These are phyloP conservation scores for Drosophila carrolli DNA, from an alignment of 1,140 invertebrate species.

Conservation along the genomic window DNA sequence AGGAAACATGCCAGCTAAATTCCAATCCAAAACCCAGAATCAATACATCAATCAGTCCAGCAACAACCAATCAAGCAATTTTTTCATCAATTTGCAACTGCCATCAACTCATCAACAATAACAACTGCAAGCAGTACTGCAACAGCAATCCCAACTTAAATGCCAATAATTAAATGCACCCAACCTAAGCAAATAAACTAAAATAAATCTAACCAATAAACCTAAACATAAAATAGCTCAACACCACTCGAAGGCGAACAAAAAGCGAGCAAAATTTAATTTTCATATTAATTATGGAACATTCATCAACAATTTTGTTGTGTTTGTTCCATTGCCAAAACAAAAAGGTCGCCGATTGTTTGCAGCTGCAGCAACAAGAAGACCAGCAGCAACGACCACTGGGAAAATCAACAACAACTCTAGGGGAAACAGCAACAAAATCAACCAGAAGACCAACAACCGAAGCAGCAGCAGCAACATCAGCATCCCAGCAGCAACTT, in stretches of 20 bases:
- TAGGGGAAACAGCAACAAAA: conserved; percentile 23
- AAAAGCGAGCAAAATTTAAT: conserved; percentile 37
- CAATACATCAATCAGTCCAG: conserved; percentile 66
- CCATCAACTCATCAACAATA: conserved; percentile 62
- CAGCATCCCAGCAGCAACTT: conserved; percentile 25
- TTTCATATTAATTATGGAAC: conserved; percentile 78
- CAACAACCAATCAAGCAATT: conserved; percentile 68
- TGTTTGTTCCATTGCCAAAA: conserved; percentile 73
- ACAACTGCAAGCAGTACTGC: conserved; percentile 30
- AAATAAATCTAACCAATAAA: conserved; percentile 37
- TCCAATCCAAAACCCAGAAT: conserved; percentile 44
- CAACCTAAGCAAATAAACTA: conserved; percentile 56
- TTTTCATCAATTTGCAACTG: conserved; percentile 73
- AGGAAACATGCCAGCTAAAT: conserved; percentile 63
- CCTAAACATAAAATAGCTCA: conserved; percentile 13
- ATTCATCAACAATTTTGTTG: conserved; percentile 80
- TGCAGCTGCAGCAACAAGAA: conserved; percentile 55
- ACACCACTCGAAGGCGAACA: conserved; percentile 16
- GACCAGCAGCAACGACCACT: conserved; percentile 49
- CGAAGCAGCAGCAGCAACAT: conserved; percentile 24
- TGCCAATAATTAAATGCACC: conserved; percentile 54
- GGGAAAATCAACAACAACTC: conserved; percentile 15
- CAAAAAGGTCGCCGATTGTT: conserved; percentile 66
- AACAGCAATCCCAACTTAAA: conserved; percentile 24
- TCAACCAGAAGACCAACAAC: conserved; percentile 40